Evolutionary conservation across 2,113 vertebrate species (phyloP).

Genomic region (Tylochromis polylepis): DNA sequence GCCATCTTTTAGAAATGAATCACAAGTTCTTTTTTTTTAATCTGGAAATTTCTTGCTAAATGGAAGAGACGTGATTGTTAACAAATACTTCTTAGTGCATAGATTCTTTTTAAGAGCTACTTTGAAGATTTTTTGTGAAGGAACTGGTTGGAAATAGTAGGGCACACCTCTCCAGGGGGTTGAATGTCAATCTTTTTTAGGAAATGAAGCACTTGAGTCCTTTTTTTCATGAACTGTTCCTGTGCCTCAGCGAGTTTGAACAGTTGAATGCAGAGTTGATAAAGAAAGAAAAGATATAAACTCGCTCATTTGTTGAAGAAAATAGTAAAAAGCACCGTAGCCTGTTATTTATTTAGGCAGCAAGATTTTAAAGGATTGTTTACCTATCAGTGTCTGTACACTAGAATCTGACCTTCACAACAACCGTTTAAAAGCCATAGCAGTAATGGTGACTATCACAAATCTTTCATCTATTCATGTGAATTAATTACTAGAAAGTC

Average conservation of each 20-base stretch:
- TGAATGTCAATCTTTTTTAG: constrained; percentile 47
- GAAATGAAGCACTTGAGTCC: constrained; percentile 47
- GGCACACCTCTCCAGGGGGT: constrained; percentile 37
- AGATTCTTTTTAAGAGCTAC: not conserved
- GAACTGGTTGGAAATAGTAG: constrained; percentile 34
- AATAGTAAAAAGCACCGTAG: not conserved
- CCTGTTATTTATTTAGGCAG: not conserved
- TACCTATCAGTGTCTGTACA: no score
- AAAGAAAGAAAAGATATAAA: not conserved
- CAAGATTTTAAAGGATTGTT: no score
- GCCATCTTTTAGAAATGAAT: not conserved
- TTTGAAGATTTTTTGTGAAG: constrained; percentile 43
- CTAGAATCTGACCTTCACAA: not conserved
- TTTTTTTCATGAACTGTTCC: constrained; percentile 38
- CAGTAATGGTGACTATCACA: not conserved
- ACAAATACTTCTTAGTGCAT: not conserved
- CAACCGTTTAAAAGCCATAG: no score
- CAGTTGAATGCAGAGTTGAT: not conserved
- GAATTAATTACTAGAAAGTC: constrained; percentile 5
- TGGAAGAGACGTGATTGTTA: not conserved
- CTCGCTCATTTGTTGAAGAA: not conserved
- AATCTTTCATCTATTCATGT: not conserved
- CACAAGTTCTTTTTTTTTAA: not conserved
- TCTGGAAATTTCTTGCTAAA: not conserved
- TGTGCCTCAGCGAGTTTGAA: not conserved